phyloP scores from a whole-genome alignment of 1,140 invertebrate species.

The Calosoma granatense region DNA sequence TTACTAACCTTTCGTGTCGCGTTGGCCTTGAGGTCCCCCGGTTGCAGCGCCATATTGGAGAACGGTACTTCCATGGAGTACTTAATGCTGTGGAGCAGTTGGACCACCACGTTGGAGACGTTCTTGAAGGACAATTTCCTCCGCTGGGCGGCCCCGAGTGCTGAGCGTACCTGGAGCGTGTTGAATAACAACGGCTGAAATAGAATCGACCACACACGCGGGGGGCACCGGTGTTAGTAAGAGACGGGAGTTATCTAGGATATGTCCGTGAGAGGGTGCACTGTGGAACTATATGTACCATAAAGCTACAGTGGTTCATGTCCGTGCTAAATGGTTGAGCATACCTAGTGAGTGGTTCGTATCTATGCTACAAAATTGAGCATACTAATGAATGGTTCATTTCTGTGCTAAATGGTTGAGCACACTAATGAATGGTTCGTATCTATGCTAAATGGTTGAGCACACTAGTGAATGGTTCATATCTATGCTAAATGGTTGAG shows the following conservation, averaged over 20 bases:
- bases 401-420: too few relatives aligned
- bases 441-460: too few relatives aligned
- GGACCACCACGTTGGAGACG: slow-evolving; percentile 83
- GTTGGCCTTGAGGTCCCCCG: slow-evolving; percentile 47
- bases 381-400: too few relatives aligned
- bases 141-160: slow-evolving; percentile 50
- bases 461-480: too few relatives aligned
- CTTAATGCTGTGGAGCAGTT: slow-evolving; percentile 81
- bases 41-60: slow-evolving; percentile 71
- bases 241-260: neutral
- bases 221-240: slow-evolving; percentile 7
- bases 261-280: neutral
- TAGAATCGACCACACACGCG: slow-evolving; percentile 13
- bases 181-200: slow-evolving; percentile 58
- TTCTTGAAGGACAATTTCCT: slow-evolving; percentile 85
- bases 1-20: slow-evolving; percentile 50
- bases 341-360: too few relatives aligned
- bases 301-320: too few relatives aligned
- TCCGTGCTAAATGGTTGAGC: too few relatives aligned
- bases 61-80: slow-evolving; percentile 89
- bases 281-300: neutral
- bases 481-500: too few relatives aligned
- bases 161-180: slow-evolving; percentile 56
- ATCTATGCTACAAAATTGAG: too few relatives aligned
- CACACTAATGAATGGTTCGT: too few relatives aligned